Conservation (phyloP, 2,113 vertebrate species). For the Hyperopisus bebe region DNA sequence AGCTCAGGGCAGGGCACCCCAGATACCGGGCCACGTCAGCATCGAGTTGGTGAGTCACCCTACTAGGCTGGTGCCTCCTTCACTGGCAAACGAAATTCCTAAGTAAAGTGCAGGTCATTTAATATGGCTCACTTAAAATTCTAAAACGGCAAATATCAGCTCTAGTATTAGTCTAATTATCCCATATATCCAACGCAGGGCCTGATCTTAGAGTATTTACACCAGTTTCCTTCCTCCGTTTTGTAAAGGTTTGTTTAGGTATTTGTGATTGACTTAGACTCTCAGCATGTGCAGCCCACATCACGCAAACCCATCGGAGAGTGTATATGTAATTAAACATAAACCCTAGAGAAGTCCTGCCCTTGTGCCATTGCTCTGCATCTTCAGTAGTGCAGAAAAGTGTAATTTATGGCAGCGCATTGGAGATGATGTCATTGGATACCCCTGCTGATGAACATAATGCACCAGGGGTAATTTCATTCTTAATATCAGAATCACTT, state of each 20-base stretch:
- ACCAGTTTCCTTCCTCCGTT: neutral
- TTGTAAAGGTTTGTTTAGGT: neutral
- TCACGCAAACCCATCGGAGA: neutral
- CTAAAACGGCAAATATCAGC: neutral
- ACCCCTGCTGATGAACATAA: neutral
- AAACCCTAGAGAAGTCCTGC: neutral
- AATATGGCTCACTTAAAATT: neutral
- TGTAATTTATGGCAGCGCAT: neutral
- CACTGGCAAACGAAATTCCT: neutral
- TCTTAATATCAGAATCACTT: conserved; percentile 2
- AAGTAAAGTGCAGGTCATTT: neutral
- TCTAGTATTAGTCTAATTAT: neutral
- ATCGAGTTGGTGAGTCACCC: conserved; percentile 21
- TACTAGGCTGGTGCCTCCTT: neutral
- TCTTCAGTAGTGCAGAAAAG: neutral
- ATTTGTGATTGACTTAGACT: neutral
- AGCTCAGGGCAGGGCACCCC: neutral
- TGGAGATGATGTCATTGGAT: neutral
- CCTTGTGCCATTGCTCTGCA: neutral
- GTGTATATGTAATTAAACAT: neutral
- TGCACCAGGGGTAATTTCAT: neutral
- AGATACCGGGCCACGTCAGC: conserved; percentile 15
- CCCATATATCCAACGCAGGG: neutral
- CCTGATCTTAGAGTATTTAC: neutral
- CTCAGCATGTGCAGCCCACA: neutral